phyloP scores from a whole-genome alignment of 2,888 invertebrate genomes.

The Pyrocoelia pectoralis region DNA sequence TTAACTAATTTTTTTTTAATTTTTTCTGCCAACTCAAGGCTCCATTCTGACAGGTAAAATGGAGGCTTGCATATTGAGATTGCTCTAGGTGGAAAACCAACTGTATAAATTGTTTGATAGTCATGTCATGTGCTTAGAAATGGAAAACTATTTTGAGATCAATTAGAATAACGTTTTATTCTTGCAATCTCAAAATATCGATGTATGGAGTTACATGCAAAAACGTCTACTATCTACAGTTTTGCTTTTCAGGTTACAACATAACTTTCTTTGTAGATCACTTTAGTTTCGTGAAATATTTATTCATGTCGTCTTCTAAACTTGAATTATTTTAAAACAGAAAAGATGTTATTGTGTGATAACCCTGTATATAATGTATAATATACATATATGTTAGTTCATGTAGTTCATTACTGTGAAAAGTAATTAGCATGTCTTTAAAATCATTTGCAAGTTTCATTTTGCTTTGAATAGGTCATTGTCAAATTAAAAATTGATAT shows the following conservation, averaged over 20 bases:
- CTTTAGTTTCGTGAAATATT: no score
- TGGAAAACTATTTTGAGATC: conserved; percentile 18
- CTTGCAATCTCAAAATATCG: conserved; percentile 22
- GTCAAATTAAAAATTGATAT: conserved; percentile 14
- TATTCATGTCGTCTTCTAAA: no score
- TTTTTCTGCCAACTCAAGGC: conserved; percentile 79
- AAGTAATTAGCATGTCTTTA: conserved; percentile 51
- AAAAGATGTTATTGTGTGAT: no score
- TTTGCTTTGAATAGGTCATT: conserved; percentile 43
- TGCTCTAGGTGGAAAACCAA: conserved; percentile 55
- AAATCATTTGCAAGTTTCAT: conserved; percentile 51
- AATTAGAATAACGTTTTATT: conserved; percentile 2
- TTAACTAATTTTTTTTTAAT: conserved; percentile 59
- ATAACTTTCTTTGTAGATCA: no score
- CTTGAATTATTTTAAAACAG: no score
- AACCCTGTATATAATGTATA: conserved; percentile 10
- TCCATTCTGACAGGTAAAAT: conserved; percentile 87
- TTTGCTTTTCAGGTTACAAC: no score
- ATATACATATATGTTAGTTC: conserved; percentile 23
- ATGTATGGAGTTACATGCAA: background rate
- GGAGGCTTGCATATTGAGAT: conserved; percentile 67
- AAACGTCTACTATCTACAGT: no score
- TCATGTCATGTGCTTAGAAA: conserved; percentile 39
- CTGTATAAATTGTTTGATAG: conserved; percentile 42
- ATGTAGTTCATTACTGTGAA: conserved; percentile 39